A percentile compares a stretch with the other conserved stretches of the same genome.
These are phyloP conservation scores for Seira sanloemensis DNA, from an alignment of 2,888 invertebrate genomes.

Conservation along the genomic window DNA sequence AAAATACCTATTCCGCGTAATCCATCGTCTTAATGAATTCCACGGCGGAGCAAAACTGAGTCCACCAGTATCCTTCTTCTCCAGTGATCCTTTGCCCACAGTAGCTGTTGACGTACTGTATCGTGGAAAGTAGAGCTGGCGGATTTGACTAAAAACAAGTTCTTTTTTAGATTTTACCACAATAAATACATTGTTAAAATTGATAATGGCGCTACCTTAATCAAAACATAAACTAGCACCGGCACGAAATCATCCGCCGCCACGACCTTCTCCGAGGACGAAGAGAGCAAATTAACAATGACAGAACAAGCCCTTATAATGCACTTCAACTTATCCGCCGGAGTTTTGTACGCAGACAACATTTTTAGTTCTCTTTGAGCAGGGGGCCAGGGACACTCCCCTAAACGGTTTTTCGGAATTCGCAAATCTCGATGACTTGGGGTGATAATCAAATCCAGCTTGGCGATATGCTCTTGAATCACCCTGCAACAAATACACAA, in stretches of 20 bases:
- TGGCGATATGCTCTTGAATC: slow-evolving; percentile 90
- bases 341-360: slow-evolving; percentile 93
- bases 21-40: slow-evolving; percentile 99
- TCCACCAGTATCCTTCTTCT: slow-evolving; percentile 98
- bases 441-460: slow-evolving; percentile 84
- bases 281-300: slow-evolving; percentile 93
- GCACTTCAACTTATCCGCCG: slow-evolving; percentile 89
- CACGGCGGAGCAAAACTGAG: slow-evolving; percentile 96
- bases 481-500: slow-evolving; percentile 79
- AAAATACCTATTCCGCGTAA: slow-evolving; percentile 77
- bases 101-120: slow-evolving; percentile 96
- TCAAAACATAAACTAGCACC: slow-evolving; percentile 95
- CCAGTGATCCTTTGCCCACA: slow-evolving; percentile 85
- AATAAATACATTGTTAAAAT: too few relatives aligned
- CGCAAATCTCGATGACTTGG: slow-evolving; percentile 88
- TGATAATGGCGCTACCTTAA: slow-evolving; percentile 83
- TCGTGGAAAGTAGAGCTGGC: slow-evolving; percentile 92
- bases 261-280: slow-evolving; percentile 87
- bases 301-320: slow-evolving; percentile 92
- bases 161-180: too few relatives aligned
- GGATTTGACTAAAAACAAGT: slow-evolving; percentile 93
- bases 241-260: slow-evolving; percentile 96
- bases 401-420: slow-evolving; percentile 81
- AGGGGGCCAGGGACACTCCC: slow-evolving; percentile 96
- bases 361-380: slow-evolving; percentile 93